Percentiles rank a stretch among this genome's conserved stretches.
These are phyloP conservation scores for Nephrotoma appendiculata DNA, from an alignment of 2,888 invertebrate species.

Conservation along the genomic window DNA sequence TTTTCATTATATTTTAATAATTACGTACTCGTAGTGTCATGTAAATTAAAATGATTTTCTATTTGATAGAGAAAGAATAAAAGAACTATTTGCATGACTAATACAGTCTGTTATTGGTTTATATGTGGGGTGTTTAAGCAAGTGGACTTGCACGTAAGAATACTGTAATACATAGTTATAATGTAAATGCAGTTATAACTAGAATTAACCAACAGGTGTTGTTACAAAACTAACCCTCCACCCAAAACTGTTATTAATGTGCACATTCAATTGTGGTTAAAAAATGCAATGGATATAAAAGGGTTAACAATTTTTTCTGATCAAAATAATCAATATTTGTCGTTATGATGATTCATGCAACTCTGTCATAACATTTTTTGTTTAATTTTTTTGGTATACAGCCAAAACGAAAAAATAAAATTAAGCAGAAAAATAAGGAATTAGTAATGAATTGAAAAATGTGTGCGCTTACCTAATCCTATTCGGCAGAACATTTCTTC, in stretches of 20 bases:
- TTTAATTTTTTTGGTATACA: neutral
- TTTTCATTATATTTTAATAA: neutral
- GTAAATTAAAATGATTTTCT: neutral
- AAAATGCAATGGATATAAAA: neutral
- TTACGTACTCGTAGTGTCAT: neutral
- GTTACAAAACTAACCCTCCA: neutral
- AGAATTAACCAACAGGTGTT: neutral
- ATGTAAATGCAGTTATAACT: neutral
- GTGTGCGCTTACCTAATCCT: conserved; percentile 42
- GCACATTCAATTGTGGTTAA: neutral
- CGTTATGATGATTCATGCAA: neutral
- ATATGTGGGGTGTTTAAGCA: neutral
- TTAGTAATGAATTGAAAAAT: conserved; percentile 5
- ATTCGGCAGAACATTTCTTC: conserved; percentile 50
- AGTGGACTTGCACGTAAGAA: neutral
- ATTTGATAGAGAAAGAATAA: neutral
- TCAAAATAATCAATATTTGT: neutral
- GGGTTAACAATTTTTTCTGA: neutral
- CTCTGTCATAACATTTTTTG: neutral
- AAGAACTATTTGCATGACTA: neutral
- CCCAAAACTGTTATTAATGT: neutral
- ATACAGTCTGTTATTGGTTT: neutral
- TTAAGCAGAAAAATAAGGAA: neutral
- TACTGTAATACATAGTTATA: neutral
- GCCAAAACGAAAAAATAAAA: neutral